These are phyloP conservation scores for Andricus curvator DNA, from an alignment of 2,888 invertebrate species.

Conservation along the genomic window DNA sequence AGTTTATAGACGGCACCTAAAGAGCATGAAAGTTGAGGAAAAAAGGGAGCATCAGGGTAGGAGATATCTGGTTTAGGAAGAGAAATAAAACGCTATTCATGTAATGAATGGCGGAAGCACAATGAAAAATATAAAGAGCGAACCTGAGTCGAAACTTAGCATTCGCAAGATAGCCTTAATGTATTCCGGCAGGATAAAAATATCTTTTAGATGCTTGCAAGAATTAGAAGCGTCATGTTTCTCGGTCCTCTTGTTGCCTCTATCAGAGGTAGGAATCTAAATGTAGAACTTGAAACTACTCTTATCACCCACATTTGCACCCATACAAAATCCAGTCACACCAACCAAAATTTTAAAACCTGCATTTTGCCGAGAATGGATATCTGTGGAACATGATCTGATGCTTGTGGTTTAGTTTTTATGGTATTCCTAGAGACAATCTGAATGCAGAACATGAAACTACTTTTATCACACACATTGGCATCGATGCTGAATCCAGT, in stretches of 20 bases:
- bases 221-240: not conserved
- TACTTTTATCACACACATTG: no score
- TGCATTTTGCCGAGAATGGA: not conserved
- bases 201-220: not conserved
- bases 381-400: no score
- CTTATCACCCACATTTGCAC: not conserved
- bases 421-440: no score
- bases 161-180: not conserved
- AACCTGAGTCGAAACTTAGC: not conserved
- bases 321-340: not conserved
- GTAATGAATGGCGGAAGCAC: slow-evolving; percentile 60
- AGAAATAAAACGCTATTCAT: slow-evolving; percentile 52
- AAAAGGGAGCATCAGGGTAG: not conserved
- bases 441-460: no score
- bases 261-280: not conserved
- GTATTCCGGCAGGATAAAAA: not conserved
- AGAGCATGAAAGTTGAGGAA: not conserved
- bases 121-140: slow-evolving; percentile 53
- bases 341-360: not conserved
- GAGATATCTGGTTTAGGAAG: not conserved
- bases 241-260: not conserved
- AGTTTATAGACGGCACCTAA: no score
- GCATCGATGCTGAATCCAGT: no score
- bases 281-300: not conserved
- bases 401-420: no score